These are phyloP conservation scores for Delia radicum DNA, from an alignment of 1,140 invertebrate species.

Conservation along the genomic window DNA sequence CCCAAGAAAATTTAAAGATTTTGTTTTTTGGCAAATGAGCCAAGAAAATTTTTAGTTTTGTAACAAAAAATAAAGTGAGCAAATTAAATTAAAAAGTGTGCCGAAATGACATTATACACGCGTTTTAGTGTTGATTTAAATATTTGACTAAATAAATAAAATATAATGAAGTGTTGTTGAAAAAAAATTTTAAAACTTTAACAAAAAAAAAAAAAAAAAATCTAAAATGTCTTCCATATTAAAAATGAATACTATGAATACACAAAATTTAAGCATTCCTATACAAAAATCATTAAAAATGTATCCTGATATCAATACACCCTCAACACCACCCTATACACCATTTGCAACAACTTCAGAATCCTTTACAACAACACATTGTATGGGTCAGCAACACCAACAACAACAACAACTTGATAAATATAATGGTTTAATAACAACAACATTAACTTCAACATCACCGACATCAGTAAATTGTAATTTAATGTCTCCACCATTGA, in stretches of 20 bases:
- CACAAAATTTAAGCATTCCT: constrained; percentile 25
- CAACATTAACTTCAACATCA: not conserved
- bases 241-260: constrained; percentile 30
- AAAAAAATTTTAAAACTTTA: constrained; percentile 30
- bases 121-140: not conserved
- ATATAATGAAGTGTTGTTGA: not conserved
- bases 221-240: constrained; percentile 41
- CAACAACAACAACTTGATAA: not conserved
- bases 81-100: constrained; percentile 5
- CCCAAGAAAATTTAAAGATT: constrained; percentile 35
- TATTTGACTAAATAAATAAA: not conserved
- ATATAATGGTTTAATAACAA: constrained; percentile 26
- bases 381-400: too few species aligned
- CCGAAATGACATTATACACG: constrained; percentile 25
- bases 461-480: constrained; percentile 3
- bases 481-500: constrained; percentile 45
- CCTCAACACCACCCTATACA: not conserved
- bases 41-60: constrained; percentile 25
- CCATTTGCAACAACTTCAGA: not conserved
- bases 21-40: constrained; percentile 45
- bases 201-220: constrained; percentile 28
- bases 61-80: constrained; percentile 6
- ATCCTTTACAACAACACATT: not conserved
- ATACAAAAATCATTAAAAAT: constrained; percentile 30
- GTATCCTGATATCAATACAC: constrained; percentile 19